These are phyloP conservation scores for Pedetes capensis DNA, from an alignment of 2,113 vertebrate species.

Conservation along the genomic window DNA sequence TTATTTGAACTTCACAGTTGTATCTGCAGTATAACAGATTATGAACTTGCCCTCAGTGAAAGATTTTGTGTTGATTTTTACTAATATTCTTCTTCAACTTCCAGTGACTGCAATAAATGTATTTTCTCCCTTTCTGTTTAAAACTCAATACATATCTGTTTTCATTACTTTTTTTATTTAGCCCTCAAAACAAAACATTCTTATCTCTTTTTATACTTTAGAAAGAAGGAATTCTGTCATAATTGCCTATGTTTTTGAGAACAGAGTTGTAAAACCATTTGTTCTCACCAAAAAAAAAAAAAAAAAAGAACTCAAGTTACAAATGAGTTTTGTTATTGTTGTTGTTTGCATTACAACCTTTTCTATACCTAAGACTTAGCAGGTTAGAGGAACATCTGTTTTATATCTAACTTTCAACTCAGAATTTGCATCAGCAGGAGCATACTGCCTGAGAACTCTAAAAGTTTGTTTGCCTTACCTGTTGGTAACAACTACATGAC, in stretches of 20 bases:
- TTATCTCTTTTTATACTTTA: neutral
- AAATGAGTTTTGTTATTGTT: neutral
- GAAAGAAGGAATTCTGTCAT: neutral
- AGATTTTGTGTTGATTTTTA: constrained; percentile 23
- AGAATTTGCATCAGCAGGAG: neutral
- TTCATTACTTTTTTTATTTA: neutral
- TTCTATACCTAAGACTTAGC: neutral
- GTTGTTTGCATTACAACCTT: neutral
- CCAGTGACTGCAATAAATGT: neutral
- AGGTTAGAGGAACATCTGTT: constrained; percentile 8
- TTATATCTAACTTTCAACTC: constrained; percentile 35
- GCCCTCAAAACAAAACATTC: neutral
- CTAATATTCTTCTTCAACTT: neutral
- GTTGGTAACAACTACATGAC: neutral
- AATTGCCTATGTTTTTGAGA: neutral
- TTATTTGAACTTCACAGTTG: neutral
- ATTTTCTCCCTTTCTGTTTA: constrained; percentile 9
- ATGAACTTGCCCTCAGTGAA: neutral
- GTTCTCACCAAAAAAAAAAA: constrained; percentile 34
- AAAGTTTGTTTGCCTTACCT: neutral
- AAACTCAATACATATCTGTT: neutral
- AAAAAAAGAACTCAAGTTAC: neutral
- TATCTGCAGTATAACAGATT: neutral
- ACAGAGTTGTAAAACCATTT: constrained; percentile 33
- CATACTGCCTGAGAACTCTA: neutral